Base-by-base conservation (phyloP, 2,797 vertebrate genomes). In the Carapus acus region DNA sequence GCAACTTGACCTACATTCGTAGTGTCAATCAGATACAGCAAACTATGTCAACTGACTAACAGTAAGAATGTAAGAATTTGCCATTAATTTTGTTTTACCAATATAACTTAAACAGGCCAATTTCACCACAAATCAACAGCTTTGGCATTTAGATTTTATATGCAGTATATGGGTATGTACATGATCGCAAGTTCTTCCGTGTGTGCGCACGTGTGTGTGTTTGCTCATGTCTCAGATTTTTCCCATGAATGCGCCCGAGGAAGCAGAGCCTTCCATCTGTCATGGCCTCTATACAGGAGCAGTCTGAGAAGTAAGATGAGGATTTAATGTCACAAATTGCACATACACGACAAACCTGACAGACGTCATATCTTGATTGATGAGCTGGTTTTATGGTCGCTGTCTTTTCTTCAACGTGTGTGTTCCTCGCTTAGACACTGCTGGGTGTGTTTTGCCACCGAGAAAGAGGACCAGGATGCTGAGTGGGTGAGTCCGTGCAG, bases 401-500 rank as follows among this genome's bases (percentile, higher is more conserved):
- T 47, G 46, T 49, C 11, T 29, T n/a, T n/a, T n/a, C n/a, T n/a
- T n/a, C n/a, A n/a, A n/a, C n/a, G 43, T 71, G 1, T 55, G 21
- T 58, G 38, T 47, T 39, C 21, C 8, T 3, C 22, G 12, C 27
- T 3, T 67, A 90, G 89, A 75, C 87, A 89, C 65, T 91, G 89
- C 57, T 90, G 89, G 89, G 86, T 91, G 65, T 90, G 89, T 60
- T 90, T 91, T 46, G 84, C 85, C 49, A 88, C 84, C 0, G 89
- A 90, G 67, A 53, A 63, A 2, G 89, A 91, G 8, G 89, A 91
- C 76, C 75, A 42, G 1, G 49, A 46, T 0, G 86, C 86, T 0
- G 87, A 90, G 65, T 91, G 89, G 89, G 85, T 90, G 38, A 89
- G 87, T 20, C 89, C 88, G 4, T 91, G 89, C 69, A 75, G 87